phyloP scores from a whole-genome alignment of 1,140 invertebrate species.

The Drosophila lini region DNA sequence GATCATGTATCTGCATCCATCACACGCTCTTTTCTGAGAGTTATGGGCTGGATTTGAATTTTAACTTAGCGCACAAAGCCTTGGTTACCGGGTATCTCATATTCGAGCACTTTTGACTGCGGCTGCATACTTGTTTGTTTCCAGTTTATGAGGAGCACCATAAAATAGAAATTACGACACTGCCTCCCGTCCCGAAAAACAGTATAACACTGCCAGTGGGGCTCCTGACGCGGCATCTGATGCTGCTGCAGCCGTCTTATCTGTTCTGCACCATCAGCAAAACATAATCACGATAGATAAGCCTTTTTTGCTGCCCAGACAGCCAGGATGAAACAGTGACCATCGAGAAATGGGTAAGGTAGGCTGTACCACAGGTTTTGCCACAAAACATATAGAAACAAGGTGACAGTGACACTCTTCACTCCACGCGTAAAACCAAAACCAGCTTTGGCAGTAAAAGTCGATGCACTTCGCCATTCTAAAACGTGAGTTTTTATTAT shows the following conservation, averaged over 20 bases:
- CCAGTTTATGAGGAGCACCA: conserved; percentile 10
- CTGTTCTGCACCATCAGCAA: conserved; percentile 63
- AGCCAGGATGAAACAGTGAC: conserved; percentile 17
- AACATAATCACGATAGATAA: conserved; percentile 75
- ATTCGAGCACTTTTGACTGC: background rate
- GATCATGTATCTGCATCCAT: background rate
- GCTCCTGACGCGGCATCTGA: conserved; percentile 28
- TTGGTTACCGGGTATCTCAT: background rate
- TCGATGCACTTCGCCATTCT: no score
- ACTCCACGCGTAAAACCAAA: conserved; percentile 16
- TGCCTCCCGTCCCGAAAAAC: conserved; percentile 26
- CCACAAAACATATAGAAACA: conserved; percentile 62
- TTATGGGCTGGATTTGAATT: background rate
- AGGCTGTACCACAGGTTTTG: conserved; percentile 23
- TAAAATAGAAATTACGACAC: conserved; percentile 63
- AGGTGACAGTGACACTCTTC: conserved; percentile 65
- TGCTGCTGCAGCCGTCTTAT: conserved; percentile 53
- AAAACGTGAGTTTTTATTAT: background rate
- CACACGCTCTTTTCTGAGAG: background rate
- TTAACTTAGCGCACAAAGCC: background rate
- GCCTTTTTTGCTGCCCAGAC: conserved; percentile 31
- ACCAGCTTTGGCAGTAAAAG: background rate
- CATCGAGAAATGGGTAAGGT: background rate
- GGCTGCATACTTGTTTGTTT: background rate
- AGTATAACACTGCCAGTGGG: conserved; percentile 32